phyloP scores from a whole-genome alignment of 2,888 invertebrate species.

The Ferrisia virgata region DNA sequence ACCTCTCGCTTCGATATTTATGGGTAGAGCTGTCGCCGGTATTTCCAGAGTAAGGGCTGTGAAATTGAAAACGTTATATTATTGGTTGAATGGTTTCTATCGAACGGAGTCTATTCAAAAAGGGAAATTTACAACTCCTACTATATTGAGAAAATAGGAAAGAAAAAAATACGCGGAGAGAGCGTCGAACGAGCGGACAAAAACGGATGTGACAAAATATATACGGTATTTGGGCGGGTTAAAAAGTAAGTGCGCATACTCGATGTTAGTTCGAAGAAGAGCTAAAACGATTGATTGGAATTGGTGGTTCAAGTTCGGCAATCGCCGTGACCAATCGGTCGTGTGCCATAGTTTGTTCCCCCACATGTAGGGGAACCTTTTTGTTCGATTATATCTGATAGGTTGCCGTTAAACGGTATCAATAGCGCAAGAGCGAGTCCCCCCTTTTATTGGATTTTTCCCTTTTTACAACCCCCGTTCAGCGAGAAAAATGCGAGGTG shows the following conservation, averaged over 20 bases:
- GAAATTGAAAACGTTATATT: conserved; percentile 3
- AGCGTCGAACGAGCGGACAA: not conserved
- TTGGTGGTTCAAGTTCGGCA: conserved; percentile 42
- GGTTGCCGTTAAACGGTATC: conserved; percentile 43
- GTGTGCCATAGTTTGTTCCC: conserved; percentile 30
- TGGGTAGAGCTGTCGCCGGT: not conserved
- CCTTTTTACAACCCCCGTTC: not conserved
- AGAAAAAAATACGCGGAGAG: not conserved
- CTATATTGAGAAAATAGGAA: conserved; percentile 4
- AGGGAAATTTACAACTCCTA: conserved; percentile 22
- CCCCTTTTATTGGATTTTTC: conserved; percentile 31
- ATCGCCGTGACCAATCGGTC: conserved; percentile 45
- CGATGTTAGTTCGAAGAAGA: conserved; percentile 18
- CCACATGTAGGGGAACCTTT: conserved; percentile 26
- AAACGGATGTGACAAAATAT: conserved; percentile 23
- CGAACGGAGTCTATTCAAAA: conserved; percentile 3
- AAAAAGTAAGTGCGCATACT: conserved; percentile 22
- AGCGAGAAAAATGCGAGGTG: conserved; percentile 3
- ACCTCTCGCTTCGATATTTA: not conserved
- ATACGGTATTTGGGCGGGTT: conserved; percentile 20
- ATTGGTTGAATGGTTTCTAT: conserved; percentile 16
- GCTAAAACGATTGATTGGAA: conserved; percentile 43
- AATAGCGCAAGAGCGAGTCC: conserved; percentile 41
- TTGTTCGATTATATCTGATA: conserved; percentile 39
- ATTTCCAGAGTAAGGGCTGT: not conserved